phyloP scores from a whole-genome alignment of 1,140 invertebrate species.

The Ostrea edulis region DNA sequence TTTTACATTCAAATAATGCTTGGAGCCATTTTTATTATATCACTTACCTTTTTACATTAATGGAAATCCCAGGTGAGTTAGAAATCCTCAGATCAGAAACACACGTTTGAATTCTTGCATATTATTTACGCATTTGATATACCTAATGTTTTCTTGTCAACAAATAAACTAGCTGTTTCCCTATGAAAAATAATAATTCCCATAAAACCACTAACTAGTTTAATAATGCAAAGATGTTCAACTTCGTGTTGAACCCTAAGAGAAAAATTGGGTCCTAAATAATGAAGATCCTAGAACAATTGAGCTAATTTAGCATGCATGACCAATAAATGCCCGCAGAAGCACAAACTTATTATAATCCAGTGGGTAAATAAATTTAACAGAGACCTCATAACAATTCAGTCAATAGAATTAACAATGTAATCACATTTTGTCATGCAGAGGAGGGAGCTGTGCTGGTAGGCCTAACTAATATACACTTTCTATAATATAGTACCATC shows the following conservation, averaged over 20 bases:
- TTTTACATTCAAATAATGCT: too few relatives aligned
- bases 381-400: not conserved
- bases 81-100: not conserved
- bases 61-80: not conserved
- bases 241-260: not conserved
- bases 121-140: not conserved
- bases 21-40: not conserved
- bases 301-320: constrained; percentile 19
- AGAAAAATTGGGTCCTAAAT: not conserved
- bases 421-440: not conserved
- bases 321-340: not conserved
- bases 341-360: not conserved
- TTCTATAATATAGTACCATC: not conserved
- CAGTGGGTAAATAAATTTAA: not conserved
- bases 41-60: not conserved
- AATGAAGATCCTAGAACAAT: not conserved
- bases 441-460: not conserved
- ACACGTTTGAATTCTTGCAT: not conserved
- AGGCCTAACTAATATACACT: not conserved
- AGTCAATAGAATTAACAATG: constrained; percentile 8
- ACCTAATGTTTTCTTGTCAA: not conserved
- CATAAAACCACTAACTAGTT: not conserved
- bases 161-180: not conserved
- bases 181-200: not conserved
- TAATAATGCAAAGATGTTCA: not conserved